Evolutionary conservation across 2,797 vertebrate species (phyloP).

Genomic region (Sebastes variabilis): DNA sequence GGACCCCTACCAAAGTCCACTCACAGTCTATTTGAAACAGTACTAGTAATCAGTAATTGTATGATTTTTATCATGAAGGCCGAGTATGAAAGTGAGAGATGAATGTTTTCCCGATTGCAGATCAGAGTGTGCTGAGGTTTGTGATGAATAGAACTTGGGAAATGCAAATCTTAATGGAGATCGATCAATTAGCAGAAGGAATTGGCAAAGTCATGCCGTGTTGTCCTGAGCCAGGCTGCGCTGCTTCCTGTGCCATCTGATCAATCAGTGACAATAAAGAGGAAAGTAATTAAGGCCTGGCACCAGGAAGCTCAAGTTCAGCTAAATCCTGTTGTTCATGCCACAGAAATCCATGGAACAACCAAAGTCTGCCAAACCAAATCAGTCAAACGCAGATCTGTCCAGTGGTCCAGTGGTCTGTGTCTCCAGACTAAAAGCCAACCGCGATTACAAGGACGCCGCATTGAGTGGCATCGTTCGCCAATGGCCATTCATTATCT

Average conservation of each 20-base stretch:
- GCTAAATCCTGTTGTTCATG: constrained; percentile 32
- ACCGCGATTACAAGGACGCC: neutral
- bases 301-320: constrained; percentile 17
- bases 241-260: constrained; percentile 23
- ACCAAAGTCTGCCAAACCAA: constrained; percentile 3
- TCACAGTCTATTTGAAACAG: constrained; percentile 12
- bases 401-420: neutral
- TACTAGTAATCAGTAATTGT: constrained; percentile 19
- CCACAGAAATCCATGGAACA: constrained; percentile 13
- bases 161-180: constrained; percentile 31
- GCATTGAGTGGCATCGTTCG: neutral
- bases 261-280: constrained; percentile 51
- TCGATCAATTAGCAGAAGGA: constrained; percentile 39
- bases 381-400: constrained; percentile 14
- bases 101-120: constrained; percentile 20
- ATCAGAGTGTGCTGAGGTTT: constrained; percentile 27
- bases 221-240: neutral
- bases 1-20: neutral
- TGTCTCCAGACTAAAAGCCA: neutral
- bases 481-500: neutral
- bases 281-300: constrained; percentile 34
- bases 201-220: neutral
- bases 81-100: constrained; percentile 13
- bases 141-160: constrained; percentile 21
- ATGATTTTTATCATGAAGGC: constrained; percentile 29